phyloP scores from a whole-genome alignment of 2,888 invertebrate genomes.

The Oegoconia quadripuncta region DNA sequence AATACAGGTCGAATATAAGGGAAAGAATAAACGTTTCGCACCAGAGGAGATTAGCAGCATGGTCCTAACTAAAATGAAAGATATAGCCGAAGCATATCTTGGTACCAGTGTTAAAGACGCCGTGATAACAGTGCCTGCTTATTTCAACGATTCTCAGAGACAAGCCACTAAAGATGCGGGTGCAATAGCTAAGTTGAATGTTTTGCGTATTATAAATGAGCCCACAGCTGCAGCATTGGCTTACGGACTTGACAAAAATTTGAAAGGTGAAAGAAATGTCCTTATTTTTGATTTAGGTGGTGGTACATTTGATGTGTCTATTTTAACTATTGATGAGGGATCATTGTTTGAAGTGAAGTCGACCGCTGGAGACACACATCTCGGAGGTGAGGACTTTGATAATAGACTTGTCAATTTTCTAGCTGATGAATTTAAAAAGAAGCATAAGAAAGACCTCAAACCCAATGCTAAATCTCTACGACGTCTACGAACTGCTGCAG shows the following conservation, averaged over 20 bases:
- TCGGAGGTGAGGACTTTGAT: conserved; percentile 87
- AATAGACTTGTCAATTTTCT: conserved; percentile 82
- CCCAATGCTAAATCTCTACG: conserved; percentile 82
- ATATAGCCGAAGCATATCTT: conserved; percentile 84
- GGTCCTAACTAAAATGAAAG: conserved; percentile 77
- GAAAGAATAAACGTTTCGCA: conserved; percentile 80
- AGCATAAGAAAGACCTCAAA: conserved; percentile 83
- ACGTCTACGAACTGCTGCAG: conserved; percentile 86
- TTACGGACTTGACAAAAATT: conserved; percentile 83
- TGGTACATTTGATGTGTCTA: conserved; percentile 89
- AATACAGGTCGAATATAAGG: conserved; percentile 82
- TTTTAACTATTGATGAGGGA: conserved; percentile 89
- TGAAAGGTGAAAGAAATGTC: conserved; percentile 81
- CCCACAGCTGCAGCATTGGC: conserved; percentile 88
- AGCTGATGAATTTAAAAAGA: conserved; percentile 84
- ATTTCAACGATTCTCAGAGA: conserved; percentile 85
- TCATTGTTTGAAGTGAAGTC: conserved; percentile 88
- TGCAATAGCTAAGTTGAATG: conserved; percentile 85
- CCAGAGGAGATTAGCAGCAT: conserved; percentile 87
- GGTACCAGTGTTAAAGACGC: conserved; percentile 83
- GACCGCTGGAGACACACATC: conserved; percentile 91
- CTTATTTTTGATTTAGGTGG: conserved; percentile 82
- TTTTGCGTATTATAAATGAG: conserved; percentile 89
- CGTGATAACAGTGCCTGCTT: conserved; percentile 90
- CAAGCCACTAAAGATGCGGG: conserved; percentile 92